phyloP scores from a whole-genome alignment of 2,888 invertebrate genomes.

The Callosobruchus maculatus region DNA sequence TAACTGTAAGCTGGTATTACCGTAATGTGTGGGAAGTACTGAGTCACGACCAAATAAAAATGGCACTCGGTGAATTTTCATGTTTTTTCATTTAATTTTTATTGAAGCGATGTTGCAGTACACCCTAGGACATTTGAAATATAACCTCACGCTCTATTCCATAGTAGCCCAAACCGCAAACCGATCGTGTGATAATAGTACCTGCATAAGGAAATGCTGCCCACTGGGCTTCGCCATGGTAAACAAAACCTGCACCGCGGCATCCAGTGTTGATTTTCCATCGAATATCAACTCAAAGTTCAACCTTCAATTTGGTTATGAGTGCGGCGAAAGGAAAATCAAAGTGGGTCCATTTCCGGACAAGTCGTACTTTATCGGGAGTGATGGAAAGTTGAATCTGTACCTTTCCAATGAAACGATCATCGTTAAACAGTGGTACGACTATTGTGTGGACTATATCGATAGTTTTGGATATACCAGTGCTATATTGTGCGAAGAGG shows the following conservation, averaged over 20 bases:
- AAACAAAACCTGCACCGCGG: slow-evolving; percentile 21
- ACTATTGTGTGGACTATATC: slow-evolving; percentile 28
- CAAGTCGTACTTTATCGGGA: slow-evolving; percentile 6
- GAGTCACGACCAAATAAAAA: no score
- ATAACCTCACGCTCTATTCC: neutral
- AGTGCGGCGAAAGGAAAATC: slow-evolving; percentile 12
- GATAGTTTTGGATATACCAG: slow-evolving; percentile 15
- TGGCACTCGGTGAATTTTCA: no score
- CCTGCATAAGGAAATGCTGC: slow-evolving; percentile 24
- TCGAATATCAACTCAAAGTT: slow-evolving; percentile 1
- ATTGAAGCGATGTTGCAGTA: no score
- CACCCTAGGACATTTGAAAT: neutral
- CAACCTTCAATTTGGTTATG: slow-evolving; percentile 14
- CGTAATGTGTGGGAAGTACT: no score
- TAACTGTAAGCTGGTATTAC: no score
- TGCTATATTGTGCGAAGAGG: slow-evolving; percentile 18
- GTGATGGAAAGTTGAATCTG: slow-evolving; percentile 15
- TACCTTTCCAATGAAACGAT: slow-evolving; percentile 2
- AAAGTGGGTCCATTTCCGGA: slow-evolving; percentile 5
- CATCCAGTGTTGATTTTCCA: slow-evolving; percentile 3
- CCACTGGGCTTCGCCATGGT: slow-evolving; percentile 13
- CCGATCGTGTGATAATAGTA: neutral
- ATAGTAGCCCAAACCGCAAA: neutral
- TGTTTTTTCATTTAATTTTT: no score
- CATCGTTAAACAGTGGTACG: slow-evolving; percentile 7